Conservation (phyloP, 2,113 vertebrate species). For the Planiliza haematocheilus region DNA sequence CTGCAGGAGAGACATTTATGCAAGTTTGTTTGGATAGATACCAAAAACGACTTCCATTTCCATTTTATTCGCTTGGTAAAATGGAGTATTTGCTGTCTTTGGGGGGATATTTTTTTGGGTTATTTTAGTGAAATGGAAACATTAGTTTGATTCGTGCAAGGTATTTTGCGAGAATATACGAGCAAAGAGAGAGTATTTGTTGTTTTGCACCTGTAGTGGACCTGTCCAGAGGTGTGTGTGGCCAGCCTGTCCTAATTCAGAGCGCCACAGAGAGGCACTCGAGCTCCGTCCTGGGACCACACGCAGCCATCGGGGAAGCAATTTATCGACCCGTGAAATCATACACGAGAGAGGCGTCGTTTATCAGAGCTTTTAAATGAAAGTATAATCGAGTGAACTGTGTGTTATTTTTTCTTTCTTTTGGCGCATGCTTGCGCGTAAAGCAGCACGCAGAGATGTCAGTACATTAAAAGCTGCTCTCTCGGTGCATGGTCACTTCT, state of each 20-base stretch:
- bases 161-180: background rate
- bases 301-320: conserved; percentile 1
- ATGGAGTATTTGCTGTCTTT: background rate
- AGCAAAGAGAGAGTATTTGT: background rate
- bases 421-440: conserved; percentile 29
- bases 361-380: background rate
- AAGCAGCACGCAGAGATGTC: conserved; percentile 29
- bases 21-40: background rate
- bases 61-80: background rate
- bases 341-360: background rate
- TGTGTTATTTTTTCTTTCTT: no score
- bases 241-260: conserved; percentile 63
- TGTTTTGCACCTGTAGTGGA: background rate
- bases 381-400: background rate
- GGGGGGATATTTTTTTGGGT: background rate
- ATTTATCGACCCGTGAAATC: conserved; percentile 16
- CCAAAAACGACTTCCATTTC: background rate
- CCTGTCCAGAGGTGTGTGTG: conserved; percentile 15
- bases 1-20: background rate
- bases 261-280: conserved; percentile 90
- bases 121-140: background rate
- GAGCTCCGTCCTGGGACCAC: conserved; percentile 82
- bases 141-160: background rate
- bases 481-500: conserved; percentile 75
- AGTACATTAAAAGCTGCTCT: conserved; percentile 40